Evolutionary conservation across 2,888 invertebrate species (phyloP).

Genomic region (Cerastoderma edule): DNA sequence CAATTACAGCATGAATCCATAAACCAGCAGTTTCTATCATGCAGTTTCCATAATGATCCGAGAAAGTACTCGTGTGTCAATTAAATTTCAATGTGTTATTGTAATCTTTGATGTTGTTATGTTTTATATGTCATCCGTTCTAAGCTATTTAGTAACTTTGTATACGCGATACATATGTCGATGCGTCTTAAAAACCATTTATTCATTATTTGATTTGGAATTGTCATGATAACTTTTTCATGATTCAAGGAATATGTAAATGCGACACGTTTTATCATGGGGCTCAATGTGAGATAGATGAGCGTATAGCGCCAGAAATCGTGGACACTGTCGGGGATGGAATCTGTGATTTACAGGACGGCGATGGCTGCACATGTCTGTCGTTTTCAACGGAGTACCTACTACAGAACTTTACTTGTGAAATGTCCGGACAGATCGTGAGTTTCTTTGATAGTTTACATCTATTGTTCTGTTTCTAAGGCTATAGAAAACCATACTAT

Average conservation of each 20-base stretch:
- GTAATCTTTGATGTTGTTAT: not conserved
- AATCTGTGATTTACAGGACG: conserved; percentile 27
- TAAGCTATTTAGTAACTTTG: not conserved
- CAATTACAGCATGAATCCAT: too few species aligned
- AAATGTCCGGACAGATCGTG: conserved; percentile 1
- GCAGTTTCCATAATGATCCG: not conserved
- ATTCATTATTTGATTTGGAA: not conserved
- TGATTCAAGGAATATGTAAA: conserved; percentile 26
- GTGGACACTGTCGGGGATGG: conserved; percentile 31
- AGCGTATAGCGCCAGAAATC: conserved; percentile 21
- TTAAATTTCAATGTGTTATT: not conserved
- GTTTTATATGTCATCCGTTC: not conserved
- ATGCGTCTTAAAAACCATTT: not conserved
- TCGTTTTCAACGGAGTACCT: conserved; percentile 20
- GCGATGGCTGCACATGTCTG: conserved; percentile 22
- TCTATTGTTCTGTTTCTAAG: too few species aligned
- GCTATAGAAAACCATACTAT: too few species aligned
- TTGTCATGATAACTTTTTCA: not conserved
- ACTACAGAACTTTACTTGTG: conserved; percentile 20
- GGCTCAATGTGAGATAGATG: conserved; percentile 29
- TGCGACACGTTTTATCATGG: conserved; percentile 21
- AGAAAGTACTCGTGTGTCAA: not conserved
- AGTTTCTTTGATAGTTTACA: too few species aligned
- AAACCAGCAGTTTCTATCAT: too few species aligned
- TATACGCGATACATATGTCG: too few species aligned